Conservation (phyloP, 2,888 invertebrate species). For the Colostygia pectinataria region DNA sequence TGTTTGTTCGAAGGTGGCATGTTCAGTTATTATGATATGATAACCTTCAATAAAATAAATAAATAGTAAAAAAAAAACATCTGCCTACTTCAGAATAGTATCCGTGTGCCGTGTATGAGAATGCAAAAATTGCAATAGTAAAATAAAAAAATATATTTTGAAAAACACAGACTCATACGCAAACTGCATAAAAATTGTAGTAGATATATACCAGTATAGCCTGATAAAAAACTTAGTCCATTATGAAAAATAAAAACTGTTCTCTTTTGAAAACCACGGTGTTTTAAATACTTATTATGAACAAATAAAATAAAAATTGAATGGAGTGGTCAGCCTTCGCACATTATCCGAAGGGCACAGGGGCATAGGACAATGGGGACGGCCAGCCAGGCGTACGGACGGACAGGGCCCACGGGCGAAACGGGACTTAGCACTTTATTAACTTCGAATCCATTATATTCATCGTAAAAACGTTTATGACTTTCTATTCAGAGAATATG, state of each 20-base stretch:
- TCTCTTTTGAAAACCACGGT: conserved; percentile 8
- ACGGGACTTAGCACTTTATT: conserved; percentile 58
- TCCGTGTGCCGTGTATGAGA: too few species aligned
- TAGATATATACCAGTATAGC: background rate
- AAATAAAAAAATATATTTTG: background rate
- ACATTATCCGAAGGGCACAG: conserved; percentile 59
- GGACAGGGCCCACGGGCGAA: conserved; percentile 46
- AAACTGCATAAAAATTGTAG: conserved; percentile 1
- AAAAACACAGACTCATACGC: background rate
- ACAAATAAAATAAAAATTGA: conserved; percentile 38
- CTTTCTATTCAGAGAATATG: conserved; percentile 50
- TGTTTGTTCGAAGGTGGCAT: too few species aligned
- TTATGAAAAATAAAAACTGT: too few species aligned
- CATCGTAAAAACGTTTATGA: conserved; percentile 62
- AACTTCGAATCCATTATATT: conserved; percentile 47
- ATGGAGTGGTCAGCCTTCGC: conserved; percentile 58
- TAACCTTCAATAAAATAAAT: too few species aligned
- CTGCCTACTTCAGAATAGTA: conserved; percentile 17
- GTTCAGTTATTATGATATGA: too few species aligned
- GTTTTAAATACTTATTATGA: conserved; percentile 32
- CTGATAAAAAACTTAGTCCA: too few species aligned
- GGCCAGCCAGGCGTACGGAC: conserved; percentile 42
- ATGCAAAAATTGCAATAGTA: background rate
- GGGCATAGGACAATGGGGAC: conserved; percentile 64
- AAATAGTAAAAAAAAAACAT: too few species aligned